phyloP scores from a whole-genome alignment of 2,888 invertebrate species.

The Chrysolina oricalcia region DNA sequence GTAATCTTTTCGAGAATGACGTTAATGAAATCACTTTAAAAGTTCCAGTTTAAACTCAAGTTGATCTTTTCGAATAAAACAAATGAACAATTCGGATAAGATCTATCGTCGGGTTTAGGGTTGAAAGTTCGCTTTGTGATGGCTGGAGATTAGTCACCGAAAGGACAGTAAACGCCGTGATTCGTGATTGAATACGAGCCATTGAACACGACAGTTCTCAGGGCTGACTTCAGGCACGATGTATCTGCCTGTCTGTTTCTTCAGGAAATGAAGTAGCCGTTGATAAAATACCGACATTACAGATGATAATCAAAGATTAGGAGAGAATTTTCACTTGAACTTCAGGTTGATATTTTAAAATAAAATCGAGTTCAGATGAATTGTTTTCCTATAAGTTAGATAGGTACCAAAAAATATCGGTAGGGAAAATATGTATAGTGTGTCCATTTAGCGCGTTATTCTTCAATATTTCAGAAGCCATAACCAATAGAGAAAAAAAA shows the following conservation, averaged over 20 bases:
- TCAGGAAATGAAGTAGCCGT: background rate
- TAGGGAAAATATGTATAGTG: no score
- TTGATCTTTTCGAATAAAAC: background rate
- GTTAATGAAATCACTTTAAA: background rate
- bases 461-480: no score
- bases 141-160: background rate
- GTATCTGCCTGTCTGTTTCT: background rate
- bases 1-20: background rate
- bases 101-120: conserved; percentile 9
- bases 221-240: background rate
- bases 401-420: no score
- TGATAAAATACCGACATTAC: background rate
- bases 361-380: no score
- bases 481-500: no score
- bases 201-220: background rate
- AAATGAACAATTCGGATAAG: conserved; percentile 15
- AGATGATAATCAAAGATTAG: no score
- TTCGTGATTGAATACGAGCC: conserved; percentile 13
- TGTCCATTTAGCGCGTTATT: no score
- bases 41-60: conserved; percentile 1
- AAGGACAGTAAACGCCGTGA: conserved; percentile 2
- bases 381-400: no score
- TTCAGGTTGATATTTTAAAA: no score
- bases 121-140: conserved; percentile 3
- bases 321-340: no score